Evolutionary conservation across 2,797 vertebrate species (phyloP).

Genomic region (Pygocentrus nattereri): DNA sequence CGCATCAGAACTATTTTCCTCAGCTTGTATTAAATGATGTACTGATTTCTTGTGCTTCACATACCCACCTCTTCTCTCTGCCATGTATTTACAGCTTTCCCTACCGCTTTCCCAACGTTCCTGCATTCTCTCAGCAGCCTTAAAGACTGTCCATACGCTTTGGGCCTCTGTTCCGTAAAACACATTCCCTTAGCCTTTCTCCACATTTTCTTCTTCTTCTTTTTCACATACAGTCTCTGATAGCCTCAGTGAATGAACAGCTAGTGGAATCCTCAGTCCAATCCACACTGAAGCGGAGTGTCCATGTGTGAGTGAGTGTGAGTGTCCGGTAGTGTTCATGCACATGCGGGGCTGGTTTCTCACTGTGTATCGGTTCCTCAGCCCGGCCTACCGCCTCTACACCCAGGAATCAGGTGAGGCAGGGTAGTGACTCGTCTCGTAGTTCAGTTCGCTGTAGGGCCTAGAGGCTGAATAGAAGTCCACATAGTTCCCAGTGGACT

Average conservation of each 20-base stretch:
- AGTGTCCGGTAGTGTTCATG: constrained; percentile 93
- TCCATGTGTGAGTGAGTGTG: constrained; percentile 67
- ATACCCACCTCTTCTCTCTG: constrained; percentile 71
- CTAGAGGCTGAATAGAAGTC: constrained; percentile 99
- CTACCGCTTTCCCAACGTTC: constrained; percentile 63
- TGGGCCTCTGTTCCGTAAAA: constrained; percentile 41
- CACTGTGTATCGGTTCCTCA: constrained; percentile 42
- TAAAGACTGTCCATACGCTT: constrained; percentile 64
- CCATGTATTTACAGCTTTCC: constrained; percentile 78
- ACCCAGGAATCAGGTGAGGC: constrained; percentile 99
- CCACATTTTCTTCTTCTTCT: constrained; percentile 1
- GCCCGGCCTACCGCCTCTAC: constrained; percentile 78
- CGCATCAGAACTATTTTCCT: constrained; percentile 84
- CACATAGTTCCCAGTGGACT: constrained; percentile 99
- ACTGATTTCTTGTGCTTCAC: constrained; percentile 92
- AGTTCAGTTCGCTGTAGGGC: constrained; percentile 99
- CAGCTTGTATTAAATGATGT: constrained; percentile 75
- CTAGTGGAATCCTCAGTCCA: constrained; percentile 42
- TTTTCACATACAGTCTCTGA: constrained; percentile 25
- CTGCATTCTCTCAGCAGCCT: constrained; percentile 60
- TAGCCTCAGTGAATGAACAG: constrained; percentile 25
- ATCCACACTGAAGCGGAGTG: constrained; percentile 82
- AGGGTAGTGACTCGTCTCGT: constrained; percentile 99
- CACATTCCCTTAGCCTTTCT: constrained; percentile 33
- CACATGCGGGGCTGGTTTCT: constrained; percentile 92